Evolutionary conservation across 2,113 vertebrate species (phyloP), one percentile per base, ranked within the genome.

Genomic region (Nycticryphes semicollaris): DNA sequence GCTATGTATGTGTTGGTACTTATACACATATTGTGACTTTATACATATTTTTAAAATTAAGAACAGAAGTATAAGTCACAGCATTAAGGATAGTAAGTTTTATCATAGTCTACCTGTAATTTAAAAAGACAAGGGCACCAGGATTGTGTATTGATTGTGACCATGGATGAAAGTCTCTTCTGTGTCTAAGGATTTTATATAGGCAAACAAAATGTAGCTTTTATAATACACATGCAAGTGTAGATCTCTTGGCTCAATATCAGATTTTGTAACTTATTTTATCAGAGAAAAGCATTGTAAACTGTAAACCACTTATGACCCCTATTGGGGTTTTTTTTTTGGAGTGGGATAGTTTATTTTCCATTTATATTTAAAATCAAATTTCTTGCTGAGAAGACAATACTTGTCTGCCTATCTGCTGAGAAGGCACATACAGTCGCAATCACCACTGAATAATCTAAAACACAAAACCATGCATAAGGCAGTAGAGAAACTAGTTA

Each of bases 291-390:
- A 67, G 1, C 8, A 24, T 21, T 45, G 30, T 33, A 41, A 84
- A 81, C 22, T 70, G 16, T 13, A 48, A 5, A 5, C 8, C 14
- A 63, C 54, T 48, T 84, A 76, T n/a, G 5, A 63, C 3, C 3
- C 11, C 1, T 69, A 3, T 14, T 39, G 43, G 14, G 15, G n/a
- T n/a, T n/a, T 0, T 18, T 57, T 47, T 51, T 68, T 70, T 21
- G 2, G 19, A 50, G 35, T 9, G 13, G 6, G 18, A n/a, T 59
- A 8, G 7, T 67, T 75, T 31, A 35, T 69, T 87, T 84, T 72
- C 9, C 19, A 19, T 31, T 72, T 73, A 27, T 57, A 48, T 78
- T 78, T 87, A 66, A 90, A 90, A 35, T 2, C 17, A 31, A 74
- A 70, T 59, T 76, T 80, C 41, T 79, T 33, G 15, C 19, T 72